These are phyloP conservation scores for Pygoscelis adeliae DNA, from an alignment of 2,113 vertebrate genomes.

Conservation along the genomic window DNA sequence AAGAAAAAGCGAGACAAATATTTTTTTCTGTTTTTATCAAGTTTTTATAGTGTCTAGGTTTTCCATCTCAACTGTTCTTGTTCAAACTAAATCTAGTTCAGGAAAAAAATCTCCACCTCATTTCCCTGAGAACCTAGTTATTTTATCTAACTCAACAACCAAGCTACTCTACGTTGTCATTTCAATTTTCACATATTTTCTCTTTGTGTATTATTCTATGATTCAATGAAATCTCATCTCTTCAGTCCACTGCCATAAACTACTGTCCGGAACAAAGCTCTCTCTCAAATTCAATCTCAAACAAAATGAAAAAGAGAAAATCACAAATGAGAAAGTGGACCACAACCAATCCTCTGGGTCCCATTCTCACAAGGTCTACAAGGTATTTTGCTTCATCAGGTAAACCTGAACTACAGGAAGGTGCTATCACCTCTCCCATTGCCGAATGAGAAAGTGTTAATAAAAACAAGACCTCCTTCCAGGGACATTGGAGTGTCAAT, in stretches of 20 bases:
- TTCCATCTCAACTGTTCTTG: slow-evolving; percentile 32
- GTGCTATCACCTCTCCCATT: background rate
- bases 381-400: slow-evolving; percentile 62
- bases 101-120: slow-evolving; percentile 36
- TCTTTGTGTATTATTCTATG: slow-evolving; percentile 66
- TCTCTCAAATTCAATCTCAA: slow-evolving; percentile 77
- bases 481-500: background rate
- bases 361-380: slow-evolving; percentile 9
- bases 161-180: slow-evolving; percentile 71
- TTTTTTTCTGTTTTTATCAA: background rate
- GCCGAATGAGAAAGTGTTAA: background rate
- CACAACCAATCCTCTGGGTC: slow-evolving; percentile 48
- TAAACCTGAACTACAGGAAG: background rate
- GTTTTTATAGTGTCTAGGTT: background rate
- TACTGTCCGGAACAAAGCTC: slow-evolving; percentile 70
- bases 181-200: slow-evolving; percentile 78
- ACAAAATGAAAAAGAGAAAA: slow-evolving; percentile 74
- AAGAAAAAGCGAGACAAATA: background rate
- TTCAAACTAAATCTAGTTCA: slow-evolving; percentile 48
- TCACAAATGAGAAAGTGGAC: slow-evolving; percentile 68
- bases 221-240: slow-evolving; percentile 73
- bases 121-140: slow-evolving; percentile 65
- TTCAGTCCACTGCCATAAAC: slow-evolving; percentile 68
- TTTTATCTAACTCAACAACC: slow-evolving; percentile 70
- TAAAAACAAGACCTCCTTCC: slow-evolving; percentile 11